phyloP scores from a whole-genome alignment of 1,140 invertebrate species.

The Zelostemma sp. region DNA sequence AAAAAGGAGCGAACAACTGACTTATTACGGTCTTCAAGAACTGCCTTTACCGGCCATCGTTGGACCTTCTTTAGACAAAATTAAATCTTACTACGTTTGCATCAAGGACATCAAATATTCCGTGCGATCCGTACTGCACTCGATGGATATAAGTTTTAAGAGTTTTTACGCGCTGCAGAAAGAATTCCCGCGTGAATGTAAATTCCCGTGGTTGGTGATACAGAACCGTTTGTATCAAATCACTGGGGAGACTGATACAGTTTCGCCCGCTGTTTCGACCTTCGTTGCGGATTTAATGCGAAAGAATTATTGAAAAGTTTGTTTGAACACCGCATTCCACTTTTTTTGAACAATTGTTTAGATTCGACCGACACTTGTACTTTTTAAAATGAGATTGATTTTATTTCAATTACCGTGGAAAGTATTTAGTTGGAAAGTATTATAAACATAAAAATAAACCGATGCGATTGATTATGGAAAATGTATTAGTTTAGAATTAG shows the following conservation, averaged over 20 bases:
- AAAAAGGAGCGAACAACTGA: neutral
- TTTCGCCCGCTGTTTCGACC: constrained; percentile 18
- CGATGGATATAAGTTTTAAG: constrained; percentile 35
- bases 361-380: too few species aligned
- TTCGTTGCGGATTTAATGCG: constrained; percentile 1
- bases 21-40: neutral
- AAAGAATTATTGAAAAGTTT: too few species aligned
- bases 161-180: constrained; percentile 32
- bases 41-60: constrained; percentile 24
- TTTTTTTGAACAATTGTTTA: too few species aligned
- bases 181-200: constrained; percentile 24
- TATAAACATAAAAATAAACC: too few species aligned
- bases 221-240: constrained; percentile 30
- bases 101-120: constrained; percentile 28
- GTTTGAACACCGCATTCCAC: too few species aligned
- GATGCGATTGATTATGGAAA: too few species aligned
- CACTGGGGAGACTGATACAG: constrained; percentile 25
- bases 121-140: constrained; percentile 9
- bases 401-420: too few species aligned
- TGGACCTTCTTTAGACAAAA: constrained; percentile 12
- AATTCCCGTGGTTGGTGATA: constrained; percentile 24
- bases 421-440: too few species aligned
- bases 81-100: constrained; percentile 31
- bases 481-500: too few species aligned
- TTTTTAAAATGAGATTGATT: too few species aligned